Evolutionary conservation across 2,113 vertebrate species (phyloP).

Genomic region (Phalacrocorax aristotelis): DNA sequence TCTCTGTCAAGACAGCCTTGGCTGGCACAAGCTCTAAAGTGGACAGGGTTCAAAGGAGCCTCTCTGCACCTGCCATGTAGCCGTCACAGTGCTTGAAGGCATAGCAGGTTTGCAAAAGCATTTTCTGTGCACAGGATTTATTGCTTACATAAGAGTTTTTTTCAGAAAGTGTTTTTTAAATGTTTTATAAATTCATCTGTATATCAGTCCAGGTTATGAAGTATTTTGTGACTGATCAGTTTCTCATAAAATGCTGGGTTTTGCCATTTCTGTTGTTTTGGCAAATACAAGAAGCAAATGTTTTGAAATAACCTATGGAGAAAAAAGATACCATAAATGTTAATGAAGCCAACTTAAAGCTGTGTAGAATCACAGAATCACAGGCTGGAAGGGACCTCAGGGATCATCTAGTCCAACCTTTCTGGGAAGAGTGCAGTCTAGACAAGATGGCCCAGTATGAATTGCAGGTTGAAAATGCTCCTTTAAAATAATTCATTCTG

Average conservation of each 20-base stretch:
- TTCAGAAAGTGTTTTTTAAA: neutral
- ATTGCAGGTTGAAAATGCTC: neutral
- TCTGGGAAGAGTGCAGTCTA: too few relatives aligned
- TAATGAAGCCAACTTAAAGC: neutral
- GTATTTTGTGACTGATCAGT: neutral
- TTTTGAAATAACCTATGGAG: neutral
- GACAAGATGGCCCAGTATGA: neutral
- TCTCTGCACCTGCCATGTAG: neutral
- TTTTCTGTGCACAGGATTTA: neutral
- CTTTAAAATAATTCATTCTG: neutral
- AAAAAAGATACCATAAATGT: neutral
- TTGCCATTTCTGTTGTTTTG: neutral
- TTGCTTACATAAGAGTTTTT: neutral
- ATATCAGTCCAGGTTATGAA: neutral
- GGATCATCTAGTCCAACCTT: too few relatives aligned
- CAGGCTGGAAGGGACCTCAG: too few relatives aligned
- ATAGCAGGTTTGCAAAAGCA: neutral
- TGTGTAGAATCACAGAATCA: neutral
- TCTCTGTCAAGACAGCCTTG: neutral
- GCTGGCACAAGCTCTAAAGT: neutral
- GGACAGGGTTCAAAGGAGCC: neutral
- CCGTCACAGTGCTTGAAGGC: rapidly evolving
- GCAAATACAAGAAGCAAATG: neutral
- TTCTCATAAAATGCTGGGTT: neutral
- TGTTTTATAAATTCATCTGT: neutral